These are phyloP conservation scores for Ariopsis seemanni DNA, from an alignment of 2,113 vertebrate genomes.

Conservation along the genomic window DNA sequence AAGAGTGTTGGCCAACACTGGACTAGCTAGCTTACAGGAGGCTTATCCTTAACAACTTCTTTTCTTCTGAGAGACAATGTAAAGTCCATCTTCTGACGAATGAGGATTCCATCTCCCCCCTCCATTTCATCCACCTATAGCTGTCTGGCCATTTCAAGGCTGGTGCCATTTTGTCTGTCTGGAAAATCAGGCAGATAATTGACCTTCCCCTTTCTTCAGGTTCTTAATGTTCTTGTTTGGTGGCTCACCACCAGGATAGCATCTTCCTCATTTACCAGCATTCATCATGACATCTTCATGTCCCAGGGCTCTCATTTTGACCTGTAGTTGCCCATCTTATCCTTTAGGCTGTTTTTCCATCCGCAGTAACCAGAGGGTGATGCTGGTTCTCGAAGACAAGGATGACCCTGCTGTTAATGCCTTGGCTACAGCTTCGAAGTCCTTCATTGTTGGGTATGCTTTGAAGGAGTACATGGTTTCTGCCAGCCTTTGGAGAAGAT, in stretches of 20 bases:
- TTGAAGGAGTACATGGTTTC: too few relatives aligned
- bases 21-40: neutral
- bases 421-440: too few relatives aligned
- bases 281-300: neutral
- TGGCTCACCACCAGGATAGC: neutral
- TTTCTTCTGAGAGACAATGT: neutral
- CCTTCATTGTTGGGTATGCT: too few relatives aligned
- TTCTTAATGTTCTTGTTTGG: neutral
- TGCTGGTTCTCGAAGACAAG: too few relatives aligned
- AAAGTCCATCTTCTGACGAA: neutral
- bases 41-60: neutral
- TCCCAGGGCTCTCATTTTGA: neutral
- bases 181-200: neutral
- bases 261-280: neutral
- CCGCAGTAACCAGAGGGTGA: too few relatives aligned
- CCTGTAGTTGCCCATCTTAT: neutral
- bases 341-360: too few relatives aligned
- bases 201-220: neutral
- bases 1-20: neutral
- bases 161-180: neutral
- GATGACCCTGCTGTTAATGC: too few relatives aligned
- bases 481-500: too few relatives aligned
- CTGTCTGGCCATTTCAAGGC: neutral
- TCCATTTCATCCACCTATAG: neutral
- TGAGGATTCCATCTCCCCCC: neutral